Conservation (phyloP, 2,113 vertebrate species). For the Cettia cetti region DNA sequence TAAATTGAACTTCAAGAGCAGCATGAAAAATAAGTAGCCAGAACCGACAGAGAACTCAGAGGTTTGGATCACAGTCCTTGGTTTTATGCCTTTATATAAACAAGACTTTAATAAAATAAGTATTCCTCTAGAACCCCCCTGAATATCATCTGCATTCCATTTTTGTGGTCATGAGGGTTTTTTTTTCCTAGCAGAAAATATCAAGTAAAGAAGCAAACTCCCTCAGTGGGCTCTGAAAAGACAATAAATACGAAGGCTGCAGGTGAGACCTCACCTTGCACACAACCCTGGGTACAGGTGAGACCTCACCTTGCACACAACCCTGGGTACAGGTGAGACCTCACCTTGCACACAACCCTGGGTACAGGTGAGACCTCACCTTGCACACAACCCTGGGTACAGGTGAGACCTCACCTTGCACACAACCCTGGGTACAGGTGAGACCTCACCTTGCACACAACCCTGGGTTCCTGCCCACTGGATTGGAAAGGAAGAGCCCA, state of each 20-base stretch:
- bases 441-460: not conserved
- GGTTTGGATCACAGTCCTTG: not conserved
- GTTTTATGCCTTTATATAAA: not conserved
- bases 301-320: not conserved
- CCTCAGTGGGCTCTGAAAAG: not conserved
- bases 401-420: not conserved
- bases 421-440: not conserved
- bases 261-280: not conserved
- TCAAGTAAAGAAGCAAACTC: not conserved
- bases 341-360: accelerated
- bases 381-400: accelerated
- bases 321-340: not conserved
- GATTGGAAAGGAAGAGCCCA: not conserved
- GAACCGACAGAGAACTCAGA: not conserved
- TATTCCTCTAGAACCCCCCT: not conserved
- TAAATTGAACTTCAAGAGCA: not conserved
- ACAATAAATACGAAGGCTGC: accelerated
- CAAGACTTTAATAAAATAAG: not conserved
- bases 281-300: accelerated
- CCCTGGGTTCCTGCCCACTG: accelerated
- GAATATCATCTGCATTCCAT: too few relatives aligned
- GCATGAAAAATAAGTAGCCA: not conserved
- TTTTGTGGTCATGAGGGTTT: not conserved
- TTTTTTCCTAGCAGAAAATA: not conserved
- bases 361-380: not conserved